Evolutionary conservation across 2,113 vertebrate genomes (phyloP).

Genomic region (Helogale parvula): DNA sequence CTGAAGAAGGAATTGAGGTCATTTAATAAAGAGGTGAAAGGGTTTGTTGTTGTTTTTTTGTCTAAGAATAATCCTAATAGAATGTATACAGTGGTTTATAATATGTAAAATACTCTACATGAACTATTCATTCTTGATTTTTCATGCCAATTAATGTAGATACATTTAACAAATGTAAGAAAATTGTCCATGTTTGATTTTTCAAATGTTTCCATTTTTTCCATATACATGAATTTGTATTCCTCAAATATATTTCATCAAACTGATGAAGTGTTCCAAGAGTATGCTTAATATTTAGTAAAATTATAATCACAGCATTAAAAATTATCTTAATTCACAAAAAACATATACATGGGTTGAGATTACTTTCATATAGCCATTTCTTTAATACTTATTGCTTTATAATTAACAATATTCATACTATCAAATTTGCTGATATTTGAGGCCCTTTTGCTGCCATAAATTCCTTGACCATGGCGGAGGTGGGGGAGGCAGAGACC

Average conservation of each 20-base stretch:
- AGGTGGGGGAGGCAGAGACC: neutral
- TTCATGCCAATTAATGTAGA: neutral
- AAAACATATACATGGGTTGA: neutral
- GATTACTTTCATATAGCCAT: conserved; percentile 13
- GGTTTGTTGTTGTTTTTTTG: neutral
- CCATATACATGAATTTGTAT: neutral
- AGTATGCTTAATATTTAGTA: conserved; percentile 21
- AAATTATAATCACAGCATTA: conserved; percentile 43
- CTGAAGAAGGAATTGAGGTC: neutral
- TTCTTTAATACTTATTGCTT: conserved; percentile 37
- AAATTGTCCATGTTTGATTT: neutral
- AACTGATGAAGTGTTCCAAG: neutral
- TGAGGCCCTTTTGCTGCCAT: conserved; percentile 30
- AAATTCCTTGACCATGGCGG: conserved; percentile 38
- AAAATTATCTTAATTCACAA: conserved; percentile 12
- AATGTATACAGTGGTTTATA: neutral
- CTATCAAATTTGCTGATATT: conserved; percentile 42
- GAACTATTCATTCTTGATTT: neutral
- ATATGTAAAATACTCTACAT: conserved; percentile 3
- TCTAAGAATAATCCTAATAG: neutral
- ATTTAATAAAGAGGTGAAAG: neutral
- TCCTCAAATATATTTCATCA: conserved; percentile 21
- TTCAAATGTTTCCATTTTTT: conserved; percentile 40
- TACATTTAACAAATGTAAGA: neutral
- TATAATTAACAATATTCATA: conserved; percentile 46